Evolutionary conservation across 2,113 vertebrate genomes (phyloP).

Genomic region (Xyrauchen texanus): DNA sequence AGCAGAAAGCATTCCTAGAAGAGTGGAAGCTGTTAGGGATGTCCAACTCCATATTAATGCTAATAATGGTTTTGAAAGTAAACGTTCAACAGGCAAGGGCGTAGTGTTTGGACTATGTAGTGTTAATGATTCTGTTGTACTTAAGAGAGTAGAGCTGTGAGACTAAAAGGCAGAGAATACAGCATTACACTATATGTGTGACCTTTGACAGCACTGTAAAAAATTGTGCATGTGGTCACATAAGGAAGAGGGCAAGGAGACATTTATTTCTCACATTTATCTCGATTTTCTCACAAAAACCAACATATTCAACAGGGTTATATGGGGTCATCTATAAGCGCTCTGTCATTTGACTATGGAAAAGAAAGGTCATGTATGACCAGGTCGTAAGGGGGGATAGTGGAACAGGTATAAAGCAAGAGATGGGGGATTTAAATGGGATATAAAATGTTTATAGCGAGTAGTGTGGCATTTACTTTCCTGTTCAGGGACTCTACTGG

Average conservation of each 20-base stretch:
- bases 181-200: conserved; percentile 38
- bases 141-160: too few relatives aligned
- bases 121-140: too few relatives aligned
- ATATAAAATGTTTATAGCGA: conserved; percentile 6
- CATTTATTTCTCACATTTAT: too few relatives aligned
- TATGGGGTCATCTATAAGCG: conserved; percentile 33
- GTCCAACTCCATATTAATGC: too few relatives aligned
- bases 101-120: too few relatives aligned
- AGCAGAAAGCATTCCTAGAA: too few relatives aligned
- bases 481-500: neutral
- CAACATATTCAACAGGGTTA: conserved; percentile 24
- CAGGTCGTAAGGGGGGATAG: conserved; percentile 7
- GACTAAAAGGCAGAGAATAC: neutral
- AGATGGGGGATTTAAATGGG: conserved; percentile 3
- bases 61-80: too few relatives aligned
- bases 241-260: neutral
- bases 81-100: too few relatives aligned
- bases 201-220: conserved; percentile 46
- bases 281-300: conserved; percentile 28
- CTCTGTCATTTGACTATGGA: conserved; percentile 36
- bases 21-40: too few relatives aligned
- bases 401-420: conserved; percentile 18
- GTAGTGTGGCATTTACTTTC: conserved; percentile 24
- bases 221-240: conserved; percentile 24
- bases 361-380: conserved; percentile 32